A percentile compares a stretch with the other conserved stretches of the same genome.
phyloP scores from a whole-genome alignment of 2,888 invertebrate genomes.

The Hylaea fasciaria region DNA sequence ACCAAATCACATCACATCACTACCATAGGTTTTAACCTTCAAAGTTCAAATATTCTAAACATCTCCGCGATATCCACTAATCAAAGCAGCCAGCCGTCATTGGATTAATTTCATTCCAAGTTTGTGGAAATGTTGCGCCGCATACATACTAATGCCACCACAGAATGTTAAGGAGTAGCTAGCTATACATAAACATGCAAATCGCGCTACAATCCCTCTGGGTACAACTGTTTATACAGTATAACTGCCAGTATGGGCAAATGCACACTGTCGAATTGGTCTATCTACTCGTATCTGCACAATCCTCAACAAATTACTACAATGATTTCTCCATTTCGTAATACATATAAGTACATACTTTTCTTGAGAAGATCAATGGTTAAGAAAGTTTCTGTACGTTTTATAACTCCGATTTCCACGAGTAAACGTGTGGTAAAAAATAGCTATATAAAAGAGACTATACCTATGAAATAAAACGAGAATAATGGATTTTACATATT shows the following conservation, averaged over 20 bases:
- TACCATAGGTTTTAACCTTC: neutral
- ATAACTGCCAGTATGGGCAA: slow-evolving; percentile 11
- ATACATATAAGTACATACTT: too few species aligned
- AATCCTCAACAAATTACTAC: too few species aligned
- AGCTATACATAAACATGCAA: slow-evolving; percentile 59
- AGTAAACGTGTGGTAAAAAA: too few species aligned
- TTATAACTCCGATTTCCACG: too few species aligned
- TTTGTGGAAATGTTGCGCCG: slow-evolving; percentile 36
- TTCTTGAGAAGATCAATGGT: too few species aligned
- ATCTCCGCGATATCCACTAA: slow-evolving; percentile 21
- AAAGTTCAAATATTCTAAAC: neutral
- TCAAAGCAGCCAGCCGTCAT: slow-evolving; percentile 34
- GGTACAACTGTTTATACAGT: slow-evolving; percentile 34
- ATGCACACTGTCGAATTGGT: neutral
- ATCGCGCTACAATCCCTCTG: slow-evolving; percentile 55
- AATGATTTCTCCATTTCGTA: too few species aligned
- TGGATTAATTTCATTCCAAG: slow-evolving; percentile 34
- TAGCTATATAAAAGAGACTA: too few species aligned
- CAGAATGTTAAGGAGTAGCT: slow-evolving; percentile 35
- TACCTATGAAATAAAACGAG: too few species aligned
- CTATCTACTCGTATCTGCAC: too few species aligned
- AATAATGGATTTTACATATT: too few species aligned
- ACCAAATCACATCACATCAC: too few species aligned
- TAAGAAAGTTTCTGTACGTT: too few species aligned
- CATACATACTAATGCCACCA: slow-evolving; percentile 52